Base-by-base conservation (phyloP, 2,113 vertebrate genomes). In the Neodontobutis hainanensis region DNA sequence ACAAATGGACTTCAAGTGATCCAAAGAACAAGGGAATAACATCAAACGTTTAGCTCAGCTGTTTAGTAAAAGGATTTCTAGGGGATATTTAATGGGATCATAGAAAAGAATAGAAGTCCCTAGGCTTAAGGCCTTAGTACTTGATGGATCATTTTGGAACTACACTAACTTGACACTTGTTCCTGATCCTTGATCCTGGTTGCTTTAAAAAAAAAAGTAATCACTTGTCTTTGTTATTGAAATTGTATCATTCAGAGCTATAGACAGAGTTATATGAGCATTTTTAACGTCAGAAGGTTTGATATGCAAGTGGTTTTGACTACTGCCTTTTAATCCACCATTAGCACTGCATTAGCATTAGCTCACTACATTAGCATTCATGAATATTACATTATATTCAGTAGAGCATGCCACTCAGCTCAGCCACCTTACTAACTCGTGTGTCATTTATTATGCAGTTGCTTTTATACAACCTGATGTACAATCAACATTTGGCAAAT, bases 1-100 rank as follows among this genome's bases (percentile, higher is more conserved):
- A 50, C 44, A 43, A 34, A 64, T 69, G 35, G 32, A 67, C 57
- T 63, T 51, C 3, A 35, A 59, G 51, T 34, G 44, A 77, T 55
- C 32, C 32, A 40, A 14, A 32, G 12, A n/a, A 61, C 35, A 40
- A n/a, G n/a, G n/a, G 5, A 45, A 8, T 14, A 9, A 38, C 5
- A 42, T 35, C 27, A 11, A 53, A 27, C 51, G 34, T 5, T 34
- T 11, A 53, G 52, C 34, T 55, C 5, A 12, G 27, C 2, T 55
- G 34, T 55, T 55, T 55, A 36, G 35, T 36, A 15, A 34, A 38
- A 35, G 52, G 52, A 36, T 55, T 36, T 55, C 32, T 36, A 36
- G 52, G n/a, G 36, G 36, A 55, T 55, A 38, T 55, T 55, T 36
- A 55, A n/a, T n/a, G n/a, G n/a, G 34, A 6, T 38, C 8, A 14